These are phyloP conservation scores for Eupithecia pulchellata DNA, from an alignment of 2,888 invertebrate species.

Conservation along the genomic window DNA sequence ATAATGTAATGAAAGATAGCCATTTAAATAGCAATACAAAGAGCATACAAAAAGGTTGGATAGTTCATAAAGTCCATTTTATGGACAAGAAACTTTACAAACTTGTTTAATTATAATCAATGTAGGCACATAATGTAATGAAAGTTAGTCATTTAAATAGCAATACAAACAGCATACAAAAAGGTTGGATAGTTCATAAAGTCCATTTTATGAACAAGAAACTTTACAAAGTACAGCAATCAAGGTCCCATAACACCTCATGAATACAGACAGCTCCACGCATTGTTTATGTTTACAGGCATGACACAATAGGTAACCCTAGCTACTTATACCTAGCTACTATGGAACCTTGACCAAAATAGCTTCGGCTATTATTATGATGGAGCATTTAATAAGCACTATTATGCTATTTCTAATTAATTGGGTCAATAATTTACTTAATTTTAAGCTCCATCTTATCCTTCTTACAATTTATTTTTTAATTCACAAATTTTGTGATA, in stretches of 20 bases:
- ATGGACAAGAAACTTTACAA: constrained; percentile 2
- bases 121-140: too few relatives aligned
- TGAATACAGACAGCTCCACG: constrained; percentile 29
- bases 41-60: neutral
- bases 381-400: neutral
- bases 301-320: constrained; percentile 21
- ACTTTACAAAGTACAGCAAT: constrained; percentile 8
- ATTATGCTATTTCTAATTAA: too few relatives aligned
- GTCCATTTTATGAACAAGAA: constrained; percentile 8
- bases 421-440: too few relatives aligned
- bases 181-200: neutral
- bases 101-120: too few relatives aligned
- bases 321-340: neutral
- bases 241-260: constrained; percentile 11
- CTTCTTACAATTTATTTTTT: too few relatives aligned
- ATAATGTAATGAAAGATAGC: too few relatives aligned
- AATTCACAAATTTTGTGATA: too few relatives aligned
- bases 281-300: constrained; percentile 17
- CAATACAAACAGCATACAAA: neutral
- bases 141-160: neutral
- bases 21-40: neutral
- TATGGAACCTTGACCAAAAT: neutral
- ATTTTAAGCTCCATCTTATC: too few relatives aligned
- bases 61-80: constrained; percentile 2
- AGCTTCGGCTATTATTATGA: neutral